phyloP scores from a whole-genome alignment of 2,797 vertebrate genomes.

The Crenuchus spilurus region DNA sequence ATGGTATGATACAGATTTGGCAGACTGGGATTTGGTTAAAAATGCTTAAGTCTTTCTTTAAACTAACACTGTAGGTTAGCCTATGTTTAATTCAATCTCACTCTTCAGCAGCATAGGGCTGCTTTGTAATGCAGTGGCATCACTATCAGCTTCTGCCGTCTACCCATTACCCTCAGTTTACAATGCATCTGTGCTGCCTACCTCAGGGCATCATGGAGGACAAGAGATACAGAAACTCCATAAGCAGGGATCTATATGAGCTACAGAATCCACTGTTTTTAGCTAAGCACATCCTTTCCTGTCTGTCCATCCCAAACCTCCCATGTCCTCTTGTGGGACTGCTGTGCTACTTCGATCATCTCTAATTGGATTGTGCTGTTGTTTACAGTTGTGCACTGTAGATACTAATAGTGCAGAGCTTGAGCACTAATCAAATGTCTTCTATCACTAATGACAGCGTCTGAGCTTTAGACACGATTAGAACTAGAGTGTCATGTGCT shows the following conservation, averaged over 20 bases:
- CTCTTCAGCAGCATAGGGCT: slow-evolving; percentile 14
- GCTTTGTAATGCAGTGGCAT: slow-evolving; percentile 24
- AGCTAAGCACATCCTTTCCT: background rate
- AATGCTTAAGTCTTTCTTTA: background rate
- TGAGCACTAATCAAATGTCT: background rate
- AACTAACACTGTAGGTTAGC: slow-evolving; percentile 26
- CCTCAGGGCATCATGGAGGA: slow-evolving; percentile 44
- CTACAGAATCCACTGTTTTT: background rate
- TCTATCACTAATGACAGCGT: background rate
- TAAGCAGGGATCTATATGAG: background rate
- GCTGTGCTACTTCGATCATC: slow-evolving; percentile 29
- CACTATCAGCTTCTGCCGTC: slow-evolving; percentile 22
- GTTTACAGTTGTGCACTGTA: slow-evolving; percentile 12
- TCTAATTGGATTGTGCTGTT: slow-evolving; percentile 27
- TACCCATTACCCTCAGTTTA: slow-evolving; percentile 16
- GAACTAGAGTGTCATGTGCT: too few species aligned
- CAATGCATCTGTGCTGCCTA: slow-evolving; percentile 44
- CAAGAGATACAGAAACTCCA: background rate
- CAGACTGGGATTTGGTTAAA: background rate
- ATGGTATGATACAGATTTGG: background rate
- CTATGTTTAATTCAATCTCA: slow-evolving; percentile 40
- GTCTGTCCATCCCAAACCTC: background rate
- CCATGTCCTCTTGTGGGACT: slow-evolving; percentile 38
- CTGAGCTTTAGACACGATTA: too few species aligned
- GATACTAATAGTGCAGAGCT: slow-evolving; percentile 1